Percentiles rank a stretch among this genome's conserved stretches.
Conservation (phyloP, 2,113 vertebrate genomes). For the Crocuta crocuta region DNA sequence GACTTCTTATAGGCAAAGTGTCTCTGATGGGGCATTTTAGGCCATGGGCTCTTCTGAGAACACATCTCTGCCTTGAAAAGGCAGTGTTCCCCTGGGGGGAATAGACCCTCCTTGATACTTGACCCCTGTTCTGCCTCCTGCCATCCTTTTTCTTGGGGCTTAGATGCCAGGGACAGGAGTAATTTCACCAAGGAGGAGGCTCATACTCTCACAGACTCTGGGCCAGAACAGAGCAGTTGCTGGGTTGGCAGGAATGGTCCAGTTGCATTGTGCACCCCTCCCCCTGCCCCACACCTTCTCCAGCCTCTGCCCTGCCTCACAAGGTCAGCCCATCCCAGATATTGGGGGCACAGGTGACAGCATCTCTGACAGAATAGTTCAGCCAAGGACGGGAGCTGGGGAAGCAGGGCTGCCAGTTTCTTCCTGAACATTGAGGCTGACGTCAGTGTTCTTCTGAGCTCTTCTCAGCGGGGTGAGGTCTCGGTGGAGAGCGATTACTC, state of each 20-base stretch:
- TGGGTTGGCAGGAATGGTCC: neutral
- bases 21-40: neutral
- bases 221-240: neutral
- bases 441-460: neutral
- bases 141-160: neutral
- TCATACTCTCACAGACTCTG: neutral
- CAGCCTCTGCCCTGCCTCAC: neutral
- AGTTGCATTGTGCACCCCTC: rapidly evolving
- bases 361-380: neutral
- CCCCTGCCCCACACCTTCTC: neutral
- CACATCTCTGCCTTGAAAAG: neutral
- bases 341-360: neutral
- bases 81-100: neutral
- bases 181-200: neutral
- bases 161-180: neutral
- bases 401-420: neutral
- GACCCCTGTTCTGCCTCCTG: neutral
- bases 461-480: neutral
- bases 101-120: neutral
- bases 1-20: neutral
- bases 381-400: neutral
- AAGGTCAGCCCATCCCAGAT: neutral
- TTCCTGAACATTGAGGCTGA: neutral
- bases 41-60: neutral
- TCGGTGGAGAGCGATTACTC: neutral